Evolutionary conservation across 1,140 invertebrate species (phyloP).

Genomic region (Heliconius hermathena): DNA sequence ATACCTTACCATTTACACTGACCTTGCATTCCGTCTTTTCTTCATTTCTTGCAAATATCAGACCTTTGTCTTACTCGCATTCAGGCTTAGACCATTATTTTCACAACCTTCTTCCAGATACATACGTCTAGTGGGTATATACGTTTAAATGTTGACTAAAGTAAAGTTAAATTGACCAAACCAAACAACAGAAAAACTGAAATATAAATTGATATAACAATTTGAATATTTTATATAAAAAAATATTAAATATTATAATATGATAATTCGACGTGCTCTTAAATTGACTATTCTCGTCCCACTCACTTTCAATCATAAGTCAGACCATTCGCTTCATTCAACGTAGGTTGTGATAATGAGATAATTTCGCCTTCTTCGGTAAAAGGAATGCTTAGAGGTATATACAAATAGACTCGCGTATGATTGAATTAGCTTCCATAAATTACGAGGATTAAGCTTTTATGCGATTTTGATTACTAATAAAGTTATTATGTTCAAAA

Average conservation of each 20-base stretch:
- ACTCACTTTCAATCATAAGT: slow-evolving; percentile 21
- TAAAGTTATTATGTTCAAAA: neutral
- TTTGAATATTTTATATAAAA: neutral
- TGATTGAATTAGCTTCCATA: slow-evolving; percentile 19
- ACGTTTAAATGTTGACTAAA: no score
- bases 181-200: no score
- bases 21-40: no score
- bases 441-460: slow-evolving; percentile 27
- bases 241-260: neutral
- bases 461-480: neutral
- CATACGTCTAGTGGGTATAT: no score
- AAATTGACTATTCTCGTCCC: slow-evolving; percentile 19
- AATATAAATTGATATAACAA: neutral
- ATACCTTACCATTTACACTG: no score
- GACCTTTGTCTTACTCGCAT: no score
- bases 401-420: slow-evolving; percentile 31
- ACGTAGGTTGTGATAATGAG: slow-evolving; percentile 31
- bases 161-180: no score
- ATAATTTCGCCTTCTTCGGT: slow-evolving; percentile 34
- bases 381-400: slow-evolving; percentile 31
- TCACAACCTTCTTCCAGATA: no score
- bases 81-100: no score
- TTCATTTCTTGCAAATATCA: no score
- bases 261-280: neutral
- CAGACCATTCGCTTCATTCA: slow-evolving; percentile 5